Percentiles rank a stretch among this genome's conserved stretches.
Conservation (phyloP, 2,888 invertebrate genomes). For the Stenolophus ochropezus region DNA sequence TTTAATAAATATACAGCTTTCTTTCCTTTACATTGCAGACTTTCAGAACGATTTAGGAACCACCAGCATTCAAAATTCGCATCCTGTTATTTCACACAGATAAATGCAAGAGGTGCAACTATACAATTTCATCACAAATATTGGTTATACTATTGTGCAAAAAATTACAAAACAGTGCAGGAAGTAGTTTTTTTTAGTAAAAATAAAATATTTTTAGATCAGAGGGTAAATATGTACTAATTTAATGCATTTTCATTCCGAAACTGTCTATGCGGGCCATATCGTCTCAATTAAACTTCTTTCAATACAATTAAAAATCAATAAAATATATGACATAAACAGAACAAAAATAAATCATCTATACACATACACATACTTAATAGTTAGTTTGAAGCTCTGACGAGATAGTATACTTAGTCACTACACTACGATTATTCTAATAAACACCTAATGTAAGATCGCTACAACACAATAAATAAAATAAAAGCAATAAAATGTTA, state of each 20-base stretch:
- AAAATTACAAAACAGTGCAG: not conserved
- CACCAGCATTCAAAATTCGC: constrained; percentile 40
- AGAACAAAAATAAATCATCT: constrained; percentile 51
- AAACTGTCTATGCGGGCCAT: not conserved
- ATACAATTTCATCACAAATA: constrained; percentile 14
- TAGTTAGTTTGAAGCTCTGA: constrained; percentile 41
- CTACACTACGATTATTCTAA: constrained; percentile 23
- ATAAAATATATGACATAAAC: constrained; percentile 53
- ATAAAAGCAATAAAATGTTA: constrained; percentile 5
- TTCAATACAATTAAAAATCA: constrained; percentile 51
- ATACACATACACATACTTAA: constrained; percentile 48
- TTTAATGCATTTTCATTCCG: not conserved
- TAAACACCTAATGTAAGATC: constrained; percentile 22
- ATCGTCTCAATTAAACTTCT: constrained; percentile 15
- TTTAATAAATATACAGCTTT: constrained; percentile 50
- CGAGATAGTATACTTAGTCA: constrained; percentile 13
- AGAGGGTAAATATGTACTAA: not conserved
- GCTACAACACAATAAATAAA: constrained; percentile 35
- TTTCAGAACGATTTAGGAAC: constrained; percentile 57
- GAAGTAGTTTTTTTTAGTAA: too few species aligned
- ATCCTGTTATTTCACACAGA: not conserved
- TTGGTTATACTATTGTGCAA: constrained; percentile 3
- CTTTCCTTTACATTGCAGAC: constrained; percentile 13
- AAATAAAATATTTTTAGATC: not conserved
- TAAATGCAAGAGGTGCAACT: constrained; percentile 7